Conservation (phyloP, 2,113 vertebrate species). For the Stercorarius parasiticus region DNA sequence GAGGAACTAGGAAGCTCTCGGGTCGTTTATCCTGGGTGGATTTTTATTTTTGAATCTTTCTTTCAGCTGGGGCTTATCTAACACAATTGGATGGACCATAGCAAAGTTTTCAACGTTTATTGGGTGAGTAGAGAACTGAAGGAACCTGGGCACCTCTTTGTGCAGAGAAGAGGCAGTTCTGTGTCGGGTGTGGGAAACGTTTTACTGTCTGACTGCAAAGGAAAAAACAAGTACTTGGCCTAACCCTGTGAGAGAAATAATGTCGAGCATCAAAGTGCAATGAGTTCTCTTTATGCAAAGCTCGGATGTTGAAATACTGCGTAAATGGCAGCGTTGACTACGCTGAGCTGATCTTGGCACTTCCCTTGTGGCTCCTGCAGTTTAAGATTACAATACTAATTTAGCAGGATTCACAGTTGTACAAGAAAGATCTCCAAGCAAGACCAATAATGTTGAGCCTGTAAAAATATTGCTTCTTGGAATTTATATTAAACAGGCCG, state of each 20-base stretch:
- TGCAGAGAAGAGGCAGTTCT: neutral
- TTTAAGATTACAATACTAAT: neutral
- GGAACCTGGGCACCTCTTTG: neutral
- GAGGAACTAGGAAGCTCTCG: neutral
- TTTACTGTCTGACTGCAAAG: neutral
- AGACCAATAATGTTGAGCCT: neutral
- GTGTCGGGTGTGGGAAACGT: neutral
- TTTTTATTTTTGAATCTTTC: neutral
- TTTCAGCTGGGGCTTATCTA: neutral
- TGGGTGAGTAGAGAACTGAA: neutral
- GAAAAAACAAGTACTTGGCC: neutral
- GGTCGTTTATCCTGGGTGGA: neutral
- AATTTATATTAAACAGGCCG: neutral
- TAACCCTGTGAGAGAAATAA: neutral
- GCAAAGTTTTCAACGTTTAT: neutral
- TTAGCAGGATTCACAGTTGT: neutral
- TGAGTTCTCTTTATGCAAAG: neutral
- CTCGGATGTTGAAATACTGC: neutral
- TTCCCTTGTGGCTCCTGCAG: neutral
- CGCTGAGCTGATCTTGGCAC: neutral
- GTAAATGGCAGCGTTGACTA: rapidly evolving
- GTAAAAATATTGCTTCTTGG: neutral
- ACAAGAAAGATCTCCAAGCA: neutral
- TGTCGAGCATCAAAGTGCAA: neutral
- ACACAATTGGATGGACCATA: neutral